Percentiles rank a stretch among this genome's conserved stretches.
Conservation (phyloP, 2,888 invertebrate species). For the Lathronympha strigana region DNA sequence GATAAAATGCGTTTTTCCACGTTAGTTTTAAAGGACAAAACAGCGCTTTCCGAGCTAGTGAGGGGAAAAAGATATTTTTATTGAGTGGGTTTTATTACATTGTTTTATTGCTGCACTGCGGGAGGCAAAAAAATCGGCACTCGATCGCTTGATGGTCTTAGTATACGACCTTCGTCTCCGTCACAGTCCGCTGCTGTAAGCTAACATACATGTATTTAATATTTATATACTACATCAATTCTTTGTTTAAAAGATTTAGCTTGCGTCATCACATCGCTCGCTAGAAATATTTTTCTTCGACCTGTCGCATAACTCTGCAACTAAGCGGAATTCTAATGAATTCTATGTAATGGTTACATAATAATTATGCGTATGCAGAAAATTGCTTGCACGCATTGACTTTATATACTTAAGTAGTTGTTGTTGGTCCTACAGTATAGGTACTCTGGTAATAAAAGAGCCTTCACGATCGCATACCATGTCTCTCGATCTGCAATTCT, state of each 20-base stretch:
- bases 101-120: neutral
- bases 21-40: too few relatives aligned
- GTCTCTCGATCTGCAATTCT: too few relatives aligned
- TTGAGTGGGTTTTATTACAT: neutral
- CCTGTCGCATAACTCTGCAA: slow-evolving; percentile 19
- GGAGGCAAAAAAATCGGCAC: slow-evolving; percentile 16
- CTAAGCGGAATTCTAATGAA: slow-evolving; percentile 30
- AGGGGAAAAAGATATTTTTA: too few relatives aligned
- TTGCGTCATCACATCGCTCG: slow-evolving; percentile 17
- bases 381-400: slow-evolving; percentile 6
- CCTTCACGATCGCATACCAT: too few relatives aligned
- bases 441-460: too few relatives aligned
- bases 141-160: slow-evolving; percentile 15
- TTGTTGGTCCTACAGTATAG: too few relatives aligned
- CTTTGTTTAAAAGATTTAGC: slow-evolving; percentile 24
- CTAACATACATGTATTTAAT: slow-evolving; percentile 13
- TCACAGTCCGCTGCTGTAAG: slow-evolving; percentile 27
- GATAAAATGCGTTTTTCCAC: too few relatives aligned
- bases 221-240: slow-evolving; percentile 17
- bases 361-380: slow-evolving; percentile 26
- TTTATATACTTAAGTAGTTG: neutral
- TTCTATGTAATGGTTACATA: slow-evolving; percentile 29
- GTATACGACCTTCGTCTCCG: slow-evolving; percentile 32
- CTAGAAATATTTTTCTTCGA: slow-evolving; percentile 9
- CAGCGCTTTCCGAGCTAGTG: too few relatives aligned